Base-by-base conservation (phyloP, 1,140 invertebrate species). In the Drosophila willistoni region DNA sequence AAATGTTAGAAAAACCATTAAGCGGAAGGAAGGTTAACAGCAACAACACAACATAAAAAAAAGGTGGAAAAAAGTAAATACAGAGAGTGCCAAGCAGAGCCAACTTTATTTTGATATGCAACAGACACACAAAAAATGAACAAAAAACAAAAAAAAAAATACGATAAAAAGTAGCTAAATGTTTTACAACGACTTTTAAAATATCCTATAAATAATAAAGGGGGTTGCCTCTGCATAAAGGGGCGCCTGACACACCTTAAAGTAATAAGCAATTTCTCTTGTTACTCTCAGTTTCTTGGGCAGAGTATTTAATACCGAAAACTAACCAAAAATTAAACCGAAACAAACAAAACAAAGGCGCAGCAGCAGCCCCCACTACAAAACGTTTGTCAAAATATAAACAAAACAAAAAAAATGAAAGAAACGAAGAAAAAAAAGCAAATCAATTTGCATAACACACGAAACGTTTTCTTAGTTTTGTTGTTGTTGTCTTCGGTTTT, bases 361-460 rank as follows among this genome's bases (percentile, higher is more conserved):
- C 74, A 89, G 80, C 74, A 29, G 29, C 25, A 25, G 51, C 33
- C 33, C 7, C 33, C 33, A 34, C 34, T 29, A 36, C 9, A 12
- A 36, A 71, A 62, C 44, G 44, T 51, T 84, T 82, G 79, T 82
- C 83, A 89, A 86, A 86, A 87, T 82, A 87, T 86, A 69, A 73
- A 79, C 75, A 87, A 39, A 76, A 39, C 25, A 19, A 47, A 56
- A 71, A 71, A 51, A 71, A 36, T 69, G 66, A 80, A 19, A 71
- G 3, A 42, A 10, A 51, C 63, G 44, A 33, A 77, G 47, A 67
- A 36, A 36, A 87, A 82, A 79, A 89, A 79, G 64, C 65, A 80
- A 83, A 87, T 80, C 83, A 89, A 89, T 89, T 89, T 89, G 84
- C 84, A 89, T 89, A 89, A 79, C 77, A 74, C 56, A 34, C 51